Evolutionary conservation across 2,113 vertebrate species (phyloP).

Genomic region (Engraulis encrasicolus): DNA sequence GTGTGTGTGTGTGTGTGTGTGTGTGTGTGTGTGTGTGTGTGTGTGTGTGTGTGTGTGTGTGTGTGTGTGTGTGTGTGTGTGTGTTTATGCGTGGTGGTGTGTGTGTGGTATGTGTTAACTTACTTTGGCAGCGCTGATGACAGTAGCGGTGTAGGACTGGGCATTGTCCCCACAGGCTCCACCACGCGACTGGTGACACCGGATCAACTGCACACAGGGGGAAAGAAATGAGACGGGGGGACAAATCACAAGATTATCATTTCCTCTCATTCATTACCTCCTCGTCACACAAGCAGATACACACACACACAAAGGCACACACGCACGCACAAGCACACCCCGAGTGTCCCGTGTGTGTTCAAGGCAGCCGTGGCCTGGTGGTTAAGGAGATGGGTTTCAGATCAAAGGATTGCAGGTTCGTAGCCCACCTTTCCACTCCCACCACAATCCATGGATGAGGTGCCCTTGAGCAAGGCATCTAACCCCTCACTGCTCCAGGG

Average conservation of each 20-base stretch:
- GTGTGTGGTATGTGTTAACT: slow-evolving; percentile 55
- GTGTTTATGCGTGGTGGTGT: slow-evolving; percentile 5
- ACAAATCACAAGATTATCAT: slow-evolving; percentile 34
- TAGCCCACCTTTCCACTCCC: no score
- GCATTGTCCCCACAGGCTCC: slow-evolving; percentile 97
- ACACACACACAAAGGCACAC: no score
- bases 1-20: slow-evolving; percentile 6
- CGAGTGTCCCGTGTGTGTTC: no score
- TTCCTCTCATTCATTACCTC: background rate
- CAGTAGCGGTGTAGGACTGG: slow-evolving; percentile 97
- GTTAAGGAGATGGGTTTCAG: no score
- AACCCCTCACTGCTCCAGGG: no score
- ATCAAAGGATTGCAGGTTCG: no score
- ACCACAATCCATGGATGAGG: no score
- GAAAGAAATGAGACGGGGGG: slow-evolving; percentile 26
- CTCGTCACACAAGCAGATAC: background rate
- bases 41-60: background rate
- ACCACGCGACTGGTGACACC: slow-evolving; percentile 96
- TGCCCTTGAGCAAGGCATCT: no score
- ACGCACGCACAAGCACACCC: no score
- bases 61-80: background rate
- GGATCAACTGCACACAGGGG: slow-evolving; percentile 83
- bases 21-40: background rate
- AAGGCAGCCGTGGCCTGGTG: no score
- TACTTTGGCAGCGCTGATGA: slow-evolving; percentile 99